Base-by-base conservation (phyloP, 2,797 vertebrate species). In the Macroramphosus scolopax region DNA sequence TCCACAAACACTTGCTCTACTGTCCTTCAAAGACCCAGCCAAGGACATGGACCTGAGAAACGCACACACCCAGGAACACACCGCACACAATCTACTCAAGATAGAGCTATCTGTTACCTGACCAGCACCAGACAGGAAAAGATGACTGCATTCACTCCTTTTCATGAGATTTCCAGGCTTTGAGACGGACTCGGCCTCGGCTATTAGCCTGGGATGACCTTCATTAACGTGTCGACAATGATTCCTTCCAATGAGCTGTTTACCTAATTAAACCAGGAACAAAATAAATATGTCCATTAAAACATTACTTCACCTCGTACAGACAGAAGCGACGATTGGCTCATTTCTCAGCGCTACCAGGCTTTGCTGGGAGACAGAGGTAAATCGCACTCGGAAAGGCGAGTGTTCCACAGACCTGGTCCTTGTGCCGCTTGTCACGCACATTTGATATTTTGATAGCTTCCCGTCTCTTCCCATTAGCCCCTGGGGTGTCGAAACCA, bases 391-490 rank as follows among this genome's bases (percentile, higher is more conserved):
- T 67, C 47, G 4, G 68, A 56, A 59, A 78, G 65, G 77, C 47
- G 75, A 76, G 79, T 66, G 72, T 78, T 78, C 85, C 84, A 87
- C 79, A 82, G 80, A 84, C 75, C 82, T 73, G 86, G 83, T 85
- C 83, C 85, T 87, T 87, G 81, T 84, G 82, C 78, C 60, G 69
- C 80, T 84, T 83, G 83, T 83, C 82, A 84, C 66, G 72, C 80
- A 71, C 83, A 82, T 87, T 84, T 88, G 86, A 88, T 87, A 88
- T 85, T 85, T 86, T 88, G 85, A 88, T 87, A 88, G 86, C 80
- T 83, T 68, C 80, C 74, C 77, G 78, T 85, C 85, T 86, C 83
- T 86, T 84, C 75, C 85, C 81, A 87, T 88, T 87, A 87, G 85
- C 81, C 86, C 79, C 77, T 36, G 66, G 82, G 85, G 86, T 80